Conservation (phyloP, 2,888 invertebrate genomes). For the Drosophila flavopinicola region DNA sequence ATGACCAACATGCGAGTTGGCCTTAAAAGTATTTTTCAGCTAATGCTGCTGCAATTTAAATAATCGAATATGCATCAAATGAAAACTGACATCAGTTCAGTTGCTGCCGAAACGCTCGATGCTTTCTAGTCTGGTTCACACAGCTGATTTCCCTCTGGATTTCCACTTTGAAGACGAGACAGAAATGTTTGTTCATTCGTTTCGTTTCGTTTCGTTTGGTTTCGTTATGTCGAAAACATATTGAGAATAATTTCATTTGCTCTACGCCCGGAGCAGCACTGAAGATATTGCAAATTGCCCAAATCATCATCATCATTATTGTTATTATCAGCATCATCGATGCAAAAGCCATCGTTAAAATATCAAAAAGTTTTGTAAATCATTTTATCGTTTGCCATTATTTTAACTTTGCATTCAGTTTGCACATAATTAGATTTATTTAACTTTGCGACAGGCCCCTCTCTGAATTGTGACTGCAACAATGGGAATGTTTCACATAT, state of each 20-base stretch:
- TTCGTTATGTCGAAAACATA: conserved; percentile 38
- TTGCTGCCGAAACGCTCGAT: not conserved
- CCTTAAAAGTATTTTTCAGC: not conserved
- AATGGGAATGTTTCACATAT: conserved; percentile 39
- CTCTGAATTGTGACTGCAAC: not conserved
- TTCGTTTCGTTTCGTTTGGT: conserved; percentile 11
- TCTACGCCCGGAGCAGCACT: conserved; percentile 15
- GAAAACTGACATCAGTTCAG: conserved; percentile 24
- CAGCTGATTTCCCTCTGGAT: conserved; percentile 51
- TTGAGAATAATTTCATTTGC: conserved; percentile 49
- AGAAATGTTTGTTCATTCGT: conserved; percentile 12
- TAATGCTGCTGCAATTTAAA: not conserved
- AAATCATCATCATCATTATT: conserved; percentile 33
- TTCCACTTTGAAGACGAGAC: conserved; percentile 36
- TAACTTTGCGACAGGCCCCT: conserved; percentile 26
- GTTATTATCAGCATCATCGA: conserved; percentile 11
- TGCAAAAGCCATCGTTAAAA: conserved; percentile 36
- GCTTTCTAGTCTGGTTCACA: conserved; percentile 7
- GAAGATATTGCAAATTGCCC: conserved; percentile 37
- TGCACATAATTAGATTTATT: conserved; percentile 63
- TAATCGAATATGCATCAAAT: conserved; percentile 17
- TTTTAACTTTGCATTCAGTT: conserved; percentile 24
- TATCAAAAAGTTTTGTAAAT: conserved; percentile 38
- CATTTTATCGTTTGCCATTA: conserved; percentile 28
- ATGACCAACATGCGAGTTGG: no score